Conservation (phyloP, 2,113 vertebrate species). For the Philantomba maxwellii region DNA sequence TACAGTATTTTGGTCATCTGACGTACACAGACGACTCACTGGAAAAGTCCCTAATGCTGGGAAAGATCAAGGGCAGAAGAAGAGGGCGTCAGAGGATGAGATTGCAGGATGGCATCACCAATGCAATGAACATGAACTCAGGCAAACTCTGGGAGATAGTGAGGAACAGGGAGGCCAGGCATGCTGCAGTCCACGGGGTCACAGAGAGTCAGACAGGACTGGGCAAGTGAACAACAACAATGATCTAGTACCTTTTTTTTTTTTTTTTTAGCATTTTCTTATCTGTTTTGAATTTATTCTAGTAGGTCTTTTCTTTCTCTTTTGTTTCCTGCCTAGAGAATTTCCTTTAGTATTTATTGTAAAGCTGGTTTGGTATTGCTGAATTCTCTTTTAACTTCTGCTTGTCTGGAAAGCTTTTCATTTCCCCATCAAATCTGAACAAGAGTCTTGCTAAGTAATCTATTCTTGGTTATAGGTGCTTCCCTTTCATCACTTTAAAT, state of each 20-base stretch:
- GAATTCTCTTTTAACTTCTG: background rate
- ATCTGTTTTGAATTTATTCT: background rate
- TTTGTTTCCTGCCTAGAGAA: background rate
- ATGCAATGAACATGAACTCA: background rate
- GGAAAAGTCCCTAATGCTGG: background rate
- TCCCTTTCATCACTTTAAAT: background rate
- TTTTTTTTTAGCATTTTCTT: background rate
- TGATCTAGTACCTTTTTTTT: background rate
- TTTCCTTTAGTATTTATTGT: background rate
- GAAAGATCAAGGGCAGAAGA: background rate
- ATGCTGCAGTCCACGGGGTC: rapidly evolving
- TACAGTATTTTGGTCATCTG: background rate
- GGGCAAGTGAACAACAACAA: background rate
- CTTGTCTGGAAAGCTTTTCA: background rate
- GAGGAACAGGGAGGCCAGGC: background rate
- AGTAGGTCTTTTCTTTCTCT: background rate
- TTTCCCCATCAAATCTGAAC: background rate
- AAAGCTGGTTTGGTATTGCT: background rate
- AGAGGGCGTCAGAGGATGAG: background rate
- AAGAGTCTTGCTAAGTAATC: background rate
- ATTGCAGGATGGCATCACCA: background rate
- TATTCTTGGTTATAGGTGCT: background rate
- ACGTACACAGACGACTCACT: background rate
- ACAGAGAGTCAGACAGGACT: background rate
- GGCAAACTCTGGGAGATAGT: background rate